phyloP scores from a whole-genome alignment of 2,888 invertebrate species.

The Pseudococcus jackbeardsleyi region DNA sequence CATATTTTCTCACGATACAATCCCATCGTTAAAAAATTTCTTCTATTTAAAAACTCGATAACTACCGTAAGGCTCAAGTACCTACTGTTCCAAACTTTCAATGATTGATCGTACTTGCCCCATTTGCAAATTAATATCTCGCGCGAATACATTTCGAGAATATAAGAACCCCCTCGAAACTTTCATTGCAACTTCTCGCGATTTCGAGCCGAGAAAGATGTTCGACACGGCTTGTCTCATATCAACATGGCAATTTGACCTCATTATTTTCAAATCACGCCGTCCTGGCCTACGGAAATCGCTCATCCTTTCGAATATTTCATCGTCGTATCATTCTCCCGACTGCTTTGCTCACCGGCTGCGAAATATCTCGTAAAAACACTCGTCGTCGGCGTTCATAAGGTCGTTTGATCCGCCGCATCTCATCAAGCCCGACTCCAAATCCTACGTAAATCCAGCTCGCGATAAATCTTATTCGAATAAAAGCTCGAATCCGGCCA shows the following conservation, averaged over 20 bases:
- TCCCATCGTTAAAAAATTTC: neutral
- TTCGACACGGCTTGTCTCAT: neutral
- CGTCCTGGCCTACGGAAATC: neutral
- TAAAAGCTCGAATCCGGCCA: neutral
- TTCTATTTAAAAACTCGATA: neutral
- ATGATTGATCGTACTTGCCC: neutral
- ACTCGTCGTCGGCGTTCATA: neutral
- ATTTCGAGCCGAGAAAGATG: neutral
- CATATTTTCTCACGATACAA: neutral
- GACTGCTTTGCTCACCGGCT: neutral
- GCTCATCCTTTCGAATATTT: neutral
- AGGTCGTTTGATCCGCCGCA: neutral
- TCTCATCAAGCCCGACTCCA: neutral
- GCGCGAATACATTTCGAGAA: neutral
- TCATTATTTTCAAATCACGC: constrained; percentile 1
- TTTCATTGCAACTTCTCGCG: neutral
- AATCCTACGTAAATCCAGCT: neutral
- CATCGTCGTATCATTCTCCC: neutral
- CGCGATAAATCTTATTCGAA: neutral
- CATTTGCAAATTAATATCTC: constrained; percentile 9
- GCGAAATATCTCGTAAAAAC: neutral
- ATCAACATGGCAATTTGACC: neutral
- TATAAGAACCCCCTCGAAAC: neutral
- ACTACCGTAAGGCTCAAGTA: neutral
- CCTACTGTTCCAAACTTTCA: neutral